Conservation (phyloP, 2,888 invertebrate species). For the Sylvicola cinctus region DNA sequence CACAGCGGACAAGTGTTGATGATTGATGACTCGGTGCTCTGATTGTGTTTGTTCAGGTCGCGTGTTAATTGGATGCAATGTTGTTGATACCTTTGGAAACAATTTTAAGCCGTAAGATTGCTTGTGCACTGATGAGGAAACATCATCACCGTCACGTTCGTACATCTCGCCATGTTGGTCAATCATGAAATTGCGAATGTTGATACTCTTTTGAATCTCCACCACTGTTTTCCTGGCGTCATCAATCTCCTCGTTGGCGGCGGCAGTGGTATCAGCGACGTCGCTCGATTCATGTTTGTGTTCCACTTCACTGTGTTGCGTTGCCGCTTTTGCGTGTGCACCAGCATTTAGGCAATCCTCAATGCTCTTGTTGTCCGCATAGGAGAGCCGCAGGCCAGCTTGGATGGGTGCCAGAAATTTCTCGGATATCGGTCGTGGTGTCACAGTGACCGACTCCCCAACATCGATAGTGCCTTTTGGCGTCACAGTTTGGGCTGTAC, state of each 20-base stretch:
- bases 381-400: conserved; percentile 33
- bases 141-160: no score
- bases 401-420: conserved; percentile 38
- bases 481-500: conserved; percentile 3
- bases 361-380: conserved; percentile 17
- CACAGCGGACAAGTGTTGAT: no score
- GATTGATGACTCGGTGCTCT: no score
- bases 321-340: no score
- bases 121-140: no score
- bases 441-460: conserved; percentile 24
- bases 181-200: conserved; percentile 23
- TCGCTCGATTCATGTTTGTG: conserved; percentile 11
- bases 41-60: no score
- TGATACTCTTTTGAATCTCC: conserved; percentile 41
- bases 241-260: no score
- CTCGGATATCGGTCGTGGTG: conserved; percentile 32
- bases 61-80: no score
- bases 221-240: conserved; percentile 29
- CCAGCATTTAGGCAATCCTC: conserved; percentile 5
- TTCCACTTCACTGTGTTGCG: background rate
- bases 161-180: conserved; percentile 13
- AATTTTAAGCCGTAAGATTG: no score
- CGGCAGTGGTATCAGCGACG: conserved; percentile 25
- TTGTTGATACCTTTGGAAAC: no score
- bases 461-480: background rate